A percentile compares a stretch with the other conserved stretches of the same genome.
phyloP scores from a whole-genome alignment of 1,140 invertebrate genomes.

The Calliphora vicina region DNA sequence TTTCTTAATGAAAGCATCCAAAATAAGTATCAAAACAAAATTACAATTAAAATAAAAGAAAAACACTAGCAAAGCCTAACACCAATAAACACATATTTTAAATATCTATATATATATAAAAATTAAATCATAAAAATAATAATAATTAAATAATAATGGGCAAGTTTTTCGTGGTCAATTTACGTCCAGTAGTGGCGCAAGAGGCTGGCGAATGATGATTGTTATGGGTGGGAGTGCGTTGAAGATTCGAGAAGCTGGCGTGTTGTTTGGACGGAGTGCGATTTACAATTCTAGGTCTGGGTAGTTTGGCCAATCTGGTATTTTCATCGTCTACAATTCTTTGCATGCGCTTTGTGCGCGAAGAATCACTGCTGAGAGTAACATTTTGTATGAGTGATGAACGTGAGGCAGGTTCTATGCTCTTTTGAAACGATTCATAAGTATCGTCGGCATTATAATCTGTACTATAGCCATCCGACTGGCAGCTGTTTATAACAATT shows the following conservation, averaged over 20 bases:
- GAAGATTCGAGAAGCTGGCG: neutral
- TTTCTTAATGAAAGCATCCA: too few relatives aligned
- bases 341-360: constrained; percentile 22
- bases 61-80: too few relatives aligned
- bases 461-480: constrained; percentile 38
- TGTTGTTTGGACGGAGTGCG: constrained; percentile 34
- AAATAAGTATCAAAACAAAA: neutral
- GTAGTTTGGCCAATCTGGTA: constrained; percentile 21
- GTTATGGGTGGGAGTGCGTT: neutral
- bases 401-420: constrained; percentile 47
- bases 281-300: constrained; percentile 23
- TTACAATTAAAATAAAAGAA: neutral
- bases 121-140: neutral
- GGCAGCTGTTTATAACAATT: constrained; percentile 19
- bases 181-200: constrained; percentile 9
- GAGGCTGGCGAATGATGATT: neutral
- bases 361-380: constrained; percentile 23
- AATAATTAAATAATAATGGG: constrained; percentile 39
- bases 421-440: constrained; percentile 48
- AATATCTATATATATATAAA: neutral
- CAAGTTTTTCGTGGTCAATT: constrained; percentile 41
- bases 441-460: constrained; percentile 43
- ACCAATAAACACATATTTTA: neutral
- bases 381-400: constrained; percentile 46
- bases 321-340: neutral